Conservation (phyloP, 2,113 vertebrate species). For the Balaeniceps rex region DNA sequence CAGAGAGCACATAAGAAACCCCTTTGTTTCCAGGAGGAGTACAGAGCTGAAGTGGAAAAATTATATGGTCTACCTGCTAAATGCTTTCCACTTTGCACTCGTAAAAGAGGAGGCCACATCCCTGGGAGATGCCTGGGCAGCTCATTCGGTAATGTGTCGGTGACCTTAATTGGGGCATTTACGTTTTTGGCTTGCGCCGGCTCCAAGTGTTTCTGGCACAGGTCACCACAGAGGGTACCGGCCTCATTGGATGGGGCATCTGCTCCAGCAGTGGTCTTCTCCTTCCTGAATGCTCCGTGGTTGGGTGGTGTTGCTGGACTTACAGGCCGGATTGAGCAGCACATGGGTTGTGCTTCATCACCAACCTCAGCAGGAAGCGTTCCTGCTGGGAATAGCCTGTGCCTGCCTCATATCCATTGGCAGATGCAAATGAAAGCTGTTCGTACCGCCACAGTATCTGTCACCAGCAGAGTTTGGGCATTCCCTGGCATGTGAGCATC, state of each 20-base stretch:
- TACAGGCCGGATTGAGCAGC: background rate
- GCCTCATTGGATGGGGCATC: background rate
- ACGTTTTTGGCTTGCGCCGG: background rate
- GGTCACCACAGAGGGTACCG: background rate
- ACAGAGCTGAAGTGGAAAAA: background rate
- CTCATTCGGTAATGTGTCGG: accelerated
- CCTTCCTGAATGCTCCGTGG: background rate
- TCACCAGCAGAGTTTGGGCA: background rate
- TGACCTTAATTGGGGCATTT: background rate
- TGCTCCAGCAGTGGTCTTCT: background rate
- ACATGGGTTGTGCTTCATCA: background rate
- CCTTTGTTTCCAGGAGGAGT: constrained; percentile 8
- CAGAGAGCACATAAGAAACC: background rate
- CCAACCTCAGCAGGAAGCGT: background rate
- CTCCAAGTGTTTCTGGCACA: background rate
- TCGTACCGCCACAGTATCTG: accelerated
- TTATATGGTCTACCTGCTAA: background rate
- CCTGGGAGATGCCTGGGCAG: background rate
- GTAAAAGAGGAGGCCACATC: background rate
- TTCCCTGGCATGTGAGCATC: background rate
- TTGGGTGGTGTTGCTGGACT: background rate
- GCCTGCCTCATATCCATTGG: background rate
- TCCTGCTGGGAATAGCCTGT: background rate
- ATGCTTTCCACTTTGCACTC: constrained; percentile 31
- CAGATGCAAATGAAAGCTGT: background rate